These are phyloP conservation scores for Ptilodon capucinus DNA, from an alignment of 2,888 invertebrate species.

Conservation along the genomic window DNA sequence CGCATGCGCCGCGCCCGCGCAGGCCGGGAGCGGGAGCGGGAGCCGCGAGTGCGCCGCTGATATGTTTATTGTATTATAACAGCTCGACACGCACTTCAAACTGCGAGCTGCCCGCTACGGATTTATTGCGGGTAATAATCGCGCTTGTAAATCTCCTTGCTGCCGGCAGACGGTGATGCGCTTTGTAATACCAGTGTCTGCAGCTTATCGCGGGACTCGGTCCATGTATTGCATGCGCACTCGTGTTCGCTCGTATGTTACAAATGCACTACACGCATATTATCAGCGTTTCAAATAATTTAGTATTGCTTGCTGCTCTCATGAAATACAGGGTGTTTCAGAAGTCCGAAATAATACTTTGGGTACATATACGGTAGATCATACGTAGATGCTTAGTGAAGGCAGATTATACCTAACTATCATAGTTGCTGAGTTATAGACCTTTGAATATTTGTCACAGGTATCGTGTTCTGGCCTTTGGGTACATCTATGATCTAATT, in stretches of 20 bases:
- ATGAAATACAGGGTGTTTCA: too few relatives aligned
- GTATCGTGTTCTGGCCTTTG: too few relatives aligned
- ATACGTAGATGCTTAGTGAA: too few relatives aligned
- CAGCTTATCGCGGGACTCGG: not conserved
- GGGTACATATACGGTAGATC: too few relatives aligned
- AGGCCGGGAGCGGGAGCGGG: not conserved
- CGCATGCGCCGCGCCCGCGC: not conserved
- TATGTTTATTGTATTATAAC: slow-evolving; percentile 37
- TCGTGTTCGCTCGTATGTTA: not conserved
- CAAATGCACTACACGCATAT: not conserved
- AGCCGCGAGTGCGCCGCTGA: slow-evolving; percentile 13
- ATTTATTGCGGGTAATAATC: slow-evolving; percentile 36
- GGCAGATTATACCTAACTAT: too few relatives aligned
- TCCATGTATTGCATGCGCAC: not conserved
- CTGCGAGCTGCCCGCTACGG: slow-evolving; percentile 25
- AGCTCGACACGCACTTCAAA: slow-evolving; percentile 28
- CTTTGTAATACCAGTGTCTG: not conserved
- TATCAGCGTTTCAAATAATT: too few relatives aligned
- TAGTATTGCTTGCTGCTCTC: too few relatives aligned
- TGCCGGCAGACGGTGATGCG: slow-evolving; percentile 6
- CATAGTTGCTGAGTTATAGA: too few relatives aligned
- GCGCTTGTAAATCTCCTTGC: slow-evolving; percentile 18
- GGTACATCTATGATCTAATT: too few relatives aligned
- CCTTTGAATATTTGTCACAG: too few relatives aligned
- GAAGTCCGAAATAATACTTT: too few relatives aligned